These are phyloP conservation scores for Brachionichthys hirsutus DNA, from an alignment of 2,113 vertebrate genomes.

Conservation along the genomic window DNA sequence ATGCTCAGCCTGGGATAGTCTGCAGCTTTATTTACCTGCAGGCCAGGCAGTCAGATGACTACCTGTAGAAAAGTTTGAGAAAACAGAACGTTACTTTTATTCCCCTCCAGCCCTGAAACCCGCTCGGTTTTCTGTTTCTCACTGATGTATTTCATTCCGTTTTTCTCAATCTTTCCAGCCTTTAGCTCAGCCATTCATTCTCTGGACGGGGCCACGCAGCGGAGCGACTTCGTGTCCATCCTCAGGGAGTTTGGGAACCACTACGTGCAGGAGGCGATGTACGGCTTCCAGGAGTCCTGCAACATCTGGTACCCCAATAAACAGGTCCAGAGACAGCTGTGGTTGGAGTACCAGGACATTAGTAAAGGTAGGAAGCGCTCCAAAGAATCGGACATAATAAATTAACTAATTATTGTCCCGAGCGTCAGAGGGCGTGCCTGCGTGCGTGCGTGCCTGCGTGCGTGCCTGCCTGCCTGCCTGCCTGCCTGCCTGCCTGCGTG, in stretches of 20 bases:
- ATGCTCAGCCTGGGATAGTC: conserved; percentile 1
- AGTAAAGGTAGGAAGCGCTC: conserved; percentile 86
- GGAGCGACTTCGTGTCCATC: conserved; percentile 89
- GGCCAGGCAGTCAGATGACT: background rate
- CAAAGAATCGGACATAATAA: background rate
- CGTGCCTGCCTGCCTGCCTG: no score
- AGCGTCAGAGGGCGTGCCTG: background rate
- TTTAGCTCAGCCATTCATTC: conserved; percentile 94
- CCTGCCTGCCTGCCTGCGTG: no score
- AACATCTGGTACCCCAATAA: conserved; percentile 99
- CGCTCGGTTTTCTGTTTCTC: background rate
- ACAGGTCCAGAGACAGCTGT: conserved; percentile 94
- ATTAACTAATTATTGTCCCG: background rate
- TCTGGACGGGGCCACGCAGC: conserved; percentile 90
- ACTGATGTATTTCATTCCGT: background rate
- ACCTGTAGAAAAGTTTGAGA: background rate
- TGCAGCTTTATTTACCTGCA: conserved; percentile 3
- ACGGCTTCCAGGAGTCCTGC: conserved; percentile 96
- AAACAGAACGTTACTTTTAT: background rate
- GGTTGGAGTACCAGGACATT: conserved; percentile 99
- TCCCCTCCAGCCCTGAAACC: background rate
- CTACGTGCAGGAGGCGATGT: conserved; percentile 96
- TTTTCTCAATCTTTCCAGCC: conserved; percentile 64
- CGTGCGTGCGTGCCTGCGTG: no score
- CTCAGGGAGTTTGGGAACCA: conserved; percentile 97